These are phyloP conservation scores for Amniataba percoides DNA, from an alignment of 2,797 vertebrate genomes.

Conservation along the genomic window DNA sequence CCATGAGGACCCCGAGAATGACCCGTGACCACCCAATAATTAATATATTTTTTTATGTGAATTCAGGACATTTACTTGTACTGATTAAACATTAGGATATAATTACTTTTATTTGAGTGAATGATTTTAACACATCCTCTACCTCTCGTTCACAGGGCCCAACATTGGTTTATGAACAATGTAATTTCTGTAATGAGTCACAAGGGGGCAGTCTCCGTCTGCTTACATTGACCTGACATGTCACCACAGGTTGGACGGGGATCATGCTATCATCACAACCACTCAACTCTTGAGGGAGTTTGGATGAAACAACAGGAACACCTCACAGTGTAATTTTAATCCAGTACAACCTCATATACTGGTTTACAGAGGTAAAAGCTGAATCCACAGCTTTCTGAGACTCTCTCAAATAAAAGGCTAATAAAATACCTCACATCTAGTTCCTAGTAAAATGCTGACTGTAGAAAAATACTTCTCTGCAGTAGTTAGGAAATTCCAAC, in stretches of 20 bases:
- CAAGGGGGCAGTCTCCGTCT: constrained; percentile 46
- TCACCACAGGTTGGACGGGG: neutral
- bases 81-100: neutral
- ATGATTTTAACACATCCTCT: neutral
- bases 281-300: neutral
- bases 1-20: neutral
- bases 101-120: neutral
- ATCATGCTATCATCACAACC: neutral
- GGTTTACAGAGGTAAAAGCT: neutral
- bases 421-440: neutral
- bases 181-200: constrained; percentile 32
- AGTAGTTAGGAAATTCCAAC: neutral
- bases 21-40: neutral
- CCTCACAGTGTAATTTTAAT: neutral
- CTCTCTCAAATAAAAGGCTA: neutral
- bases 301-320: neutral
- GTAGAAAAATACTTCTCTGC: neutral
- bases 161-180: neutral
- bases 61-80: neutral
- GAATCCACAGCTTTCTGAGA: neutral
- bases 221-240: neutral
- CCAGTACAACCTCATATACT: neutral
- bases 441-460: neutral
- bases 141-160: neutral
- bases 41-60: neutral